phyloP scores from a whole-genome alignment of 2,797 vertebrate genomes.

The Yasuhikotakia modesta region DNA sequence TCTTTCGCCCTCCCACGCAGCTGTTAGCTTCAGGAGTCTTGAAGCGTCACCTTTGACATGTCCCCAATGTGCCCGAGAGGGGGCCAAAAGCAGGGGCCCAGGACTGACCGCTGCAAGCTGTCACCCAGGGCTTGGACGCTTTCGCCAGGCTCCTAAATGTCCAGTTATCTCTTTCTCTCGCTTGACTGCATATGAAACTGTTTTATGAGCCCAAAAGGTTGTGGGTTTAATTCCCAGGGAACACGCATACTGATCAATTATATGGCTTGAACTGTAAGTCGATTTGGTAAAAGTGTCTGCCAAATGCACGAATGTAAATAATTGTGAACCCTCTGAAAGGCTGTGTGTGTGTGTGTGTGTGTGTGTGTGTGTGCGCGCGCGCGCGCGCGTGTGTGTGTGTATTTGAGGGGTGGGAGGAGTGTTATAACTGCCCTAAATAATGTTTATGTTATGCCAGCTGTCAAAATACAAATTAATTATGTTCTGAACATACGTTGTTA shows the following conservation, averaged over 20 bases:
- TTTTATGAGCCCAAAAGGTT: conserved; percentile 28
- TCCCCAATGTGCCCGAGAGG: conserved; percentile 74
- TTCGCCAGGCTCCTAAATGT: conserved; percentile 68
- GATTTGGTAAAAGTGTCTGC: too few species aligned
- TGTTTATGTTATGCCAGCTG: conserved; percentile 4
- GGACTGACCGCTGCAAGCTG: conserved; percentile 87
- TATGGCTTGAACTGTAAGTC: too few species aligned
- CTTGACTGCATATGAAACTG: conserved; percentile 44
- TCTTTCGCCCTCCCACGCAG: conserved; percentile 80
- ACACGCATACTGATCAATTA: too few species aligned
- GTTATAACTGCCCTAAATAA: background rate
- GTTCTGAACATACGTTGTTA: too few species aligned
- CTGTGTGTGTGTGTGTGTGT: conserved; percentile 2
- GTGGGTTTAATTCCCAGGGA: too few species aligned
- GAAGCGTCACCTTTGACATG: conserved; percentile 94
- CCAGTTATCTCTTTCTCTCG: conserved; percentile 46
- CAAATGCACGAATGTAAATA: too few species aligned
- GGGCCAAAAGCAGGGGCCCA: conserved; percentile 73
- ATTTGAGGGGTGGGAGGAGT: too few species aligned
- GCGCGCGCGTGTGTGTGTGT: too few species aligned
- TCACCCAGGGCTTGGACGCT: conserved; percentile 75
- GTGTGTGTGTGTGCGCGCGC: too few species aligned
- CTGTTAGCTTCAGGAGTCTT: conserved; percentile 89
- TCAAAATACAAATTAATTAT: background rate
- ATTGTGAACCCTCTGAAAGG: conserved; percentile 29